Evolutionary conservation across 2,888 invertebrate genomes (phyloP), one percentile per base, ranked within the genome.

Genomic region (Biston stratarius): DNA sequence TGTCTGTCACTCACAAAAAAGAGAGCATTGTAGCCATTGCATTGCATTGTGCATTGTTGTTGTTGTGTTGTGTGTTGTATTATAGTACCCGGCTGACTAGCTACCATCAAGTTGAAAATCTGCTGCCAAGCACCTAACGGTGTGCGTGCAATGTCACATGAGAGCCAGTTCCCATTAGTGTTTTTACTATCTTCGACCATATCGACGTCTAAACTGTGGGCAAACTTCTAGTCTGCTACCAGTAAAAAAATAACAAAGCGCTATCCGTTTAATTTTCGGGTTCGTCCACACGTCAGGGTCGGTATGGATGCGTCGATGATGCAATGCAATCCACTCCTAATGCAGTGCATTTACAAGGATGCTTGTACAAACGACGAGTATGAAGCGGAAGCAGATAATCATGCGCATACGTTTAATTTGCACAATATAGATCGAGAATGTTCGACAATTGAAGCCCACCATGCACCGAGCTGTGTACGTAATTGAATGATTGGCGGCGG

Each of bases 401-500:
- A 74, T 74, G 71, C 69, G 69, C 74, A 69, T 72, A 64, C 70
- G 72, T 74, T 73, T 72, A 69, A 75, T 77, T 72, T 74, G 75
- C 74, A 77, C 78, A 76, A 74, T 77, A 70, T 78, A 77, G 74
- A 80, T 82, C 79, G 77, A 79, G 81, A 76, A 77, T 76, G 80
- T 81, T 79, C 79, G 73, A 77, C 82, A 87, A 89, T 87, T 89
- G 86, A 82, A 74, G 76, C 61, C 61, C 66, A 65, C 80, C 77
- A 76, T 77, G 79, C 78, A 78, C 72, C 70, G 71, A 72, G 81
- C 72, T 83, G 82, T 80, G 83, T 74, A 74, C 76, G 80, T 53
- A 90, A 91, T 91, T 90, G 89, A 86, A 89, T 87, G 88, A 91
- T 91, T 91, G 88, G 76, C 82, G 70, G 85, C 84, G 85, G 87